Conservation (phyloP, 92 coral and sea anemone species). For the Isaurus tuberculatus region DNA sequence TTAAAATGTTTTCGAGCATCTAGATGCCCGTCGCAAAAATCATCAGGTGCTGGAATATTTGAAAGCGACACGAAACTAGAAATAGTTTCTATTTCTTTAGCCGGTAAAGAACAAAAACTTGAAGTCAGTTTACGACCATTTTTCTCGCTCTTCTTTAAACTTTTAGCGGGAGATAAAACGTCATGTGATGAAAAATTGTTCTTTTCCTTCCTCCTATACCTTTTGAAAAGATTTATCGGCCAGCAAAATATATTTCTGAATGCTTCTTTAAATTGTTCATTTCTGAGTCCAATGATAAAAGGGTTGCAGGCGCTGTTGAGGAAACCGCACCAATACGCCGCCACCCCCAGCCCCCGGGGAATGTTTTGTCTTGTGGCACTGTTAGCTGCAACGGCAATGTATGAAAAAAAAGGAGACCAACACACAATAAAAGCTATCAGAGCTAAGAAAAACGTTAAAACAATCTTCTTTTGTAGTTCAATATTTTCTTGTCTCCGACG, state of each 20-base stretch:
- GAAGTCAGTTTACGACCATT: background rate
- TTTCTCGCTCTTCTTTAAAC: background rate
- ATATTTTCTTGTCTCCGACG: conserved; percentile 52
- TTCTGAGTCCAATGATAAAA: conserved; percentile 81
- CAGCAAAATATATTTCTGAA: conserved; percentile 62
- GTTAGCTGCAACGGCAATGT: conserved; percentile 72
- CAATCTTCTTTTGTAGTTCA: conserved; percentile 63
- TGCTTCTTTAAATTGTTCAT: conserved; percentile 66
- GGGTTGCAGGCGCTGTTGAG: conserved; percentile 84
- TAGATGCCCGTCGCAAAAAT: background rate
- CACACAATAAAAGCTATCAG: conserved; percentile 77
- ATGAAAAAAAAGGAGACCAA: conserved; percentile 84
- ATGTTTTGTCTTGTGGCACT: conserved; percentile 61
- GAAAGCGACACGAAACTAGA: conserved; percentile 3
- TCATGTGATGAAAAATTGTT: background rate
- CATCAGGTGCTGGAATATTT: background rate
- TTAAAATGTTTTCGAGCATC: background rate
- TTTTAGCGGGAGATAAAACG: background rate
- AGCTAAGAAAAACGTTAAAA: conserved; percentile 81
- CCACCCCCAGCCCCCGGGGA: conserved; percentile 83
- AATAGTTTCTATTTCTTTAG: conserved; percentile 23
- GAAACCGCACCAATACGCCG: conserved; percentile 87
- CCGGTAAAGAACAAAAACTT: background rate
- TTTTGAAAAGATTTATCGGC: conserved; percentile 25
- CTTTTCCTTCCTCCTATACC: background rate